Percentiles rank a stretch among this genome's conserved stretches.
Conservation (phyloP, 2,888 invertebrate genomes). For the Cerceris ruficornis region DNA sequence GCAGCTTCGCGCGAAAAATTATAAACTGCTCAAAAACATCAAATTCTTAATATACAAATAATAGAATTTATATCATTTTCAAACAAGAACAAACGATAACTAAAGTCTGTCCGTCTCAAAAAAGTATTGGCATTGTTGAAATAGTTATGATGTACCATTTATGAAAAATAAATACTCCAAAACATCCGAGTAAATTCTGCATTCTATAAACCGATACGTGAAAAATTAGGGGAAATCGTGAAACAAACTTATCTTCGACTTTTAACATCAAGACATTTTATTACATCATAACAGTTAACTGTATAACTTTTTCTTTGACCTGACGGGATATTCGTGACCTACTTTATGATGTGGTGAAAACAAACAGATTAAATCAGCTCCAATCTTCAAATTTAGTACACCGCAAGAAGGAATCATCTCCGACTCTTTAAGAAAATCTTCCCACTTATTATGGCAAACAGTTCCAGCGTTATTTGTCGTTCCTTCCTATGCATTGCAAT, state of each 20-base stretch:
- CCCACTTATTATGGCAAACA: neutral
- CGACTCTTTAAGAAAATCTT: neutral
- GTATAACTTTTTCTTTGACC: neutral
- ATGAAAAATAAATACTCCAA: no score
- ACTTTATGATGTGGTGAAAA: neutral
- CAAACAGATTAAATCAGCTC: neutral
- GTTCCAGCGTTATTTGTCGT: neutral
- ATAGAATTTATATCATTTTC: neutral
- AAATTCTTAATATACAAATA: neutral
- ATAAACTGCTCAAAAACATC: neutral
- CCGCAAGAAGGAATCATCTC: neutral
- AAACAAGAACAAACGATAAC: no score
- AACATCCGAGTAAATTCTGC: no score
- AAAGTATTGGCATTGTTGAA: no score
- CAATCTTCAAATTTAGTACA: neutral
- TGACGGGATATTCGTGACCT: neutral
- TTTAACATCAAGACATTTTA: no score
- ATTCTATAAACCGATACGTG: no score
- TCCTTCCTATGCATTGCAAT: neutral
- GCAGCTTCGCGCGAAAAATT: neutral
- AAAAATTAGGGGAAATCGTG: no score
- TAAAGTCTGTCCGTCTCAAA: no score
- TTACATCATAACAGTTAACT: no score
- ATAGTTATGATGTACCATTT: no score
- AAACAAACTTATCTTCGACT: no score